Base-by-base conservation (phyloP, 2,888 invertebrate species). In the Phalera bucephala region DNA sequence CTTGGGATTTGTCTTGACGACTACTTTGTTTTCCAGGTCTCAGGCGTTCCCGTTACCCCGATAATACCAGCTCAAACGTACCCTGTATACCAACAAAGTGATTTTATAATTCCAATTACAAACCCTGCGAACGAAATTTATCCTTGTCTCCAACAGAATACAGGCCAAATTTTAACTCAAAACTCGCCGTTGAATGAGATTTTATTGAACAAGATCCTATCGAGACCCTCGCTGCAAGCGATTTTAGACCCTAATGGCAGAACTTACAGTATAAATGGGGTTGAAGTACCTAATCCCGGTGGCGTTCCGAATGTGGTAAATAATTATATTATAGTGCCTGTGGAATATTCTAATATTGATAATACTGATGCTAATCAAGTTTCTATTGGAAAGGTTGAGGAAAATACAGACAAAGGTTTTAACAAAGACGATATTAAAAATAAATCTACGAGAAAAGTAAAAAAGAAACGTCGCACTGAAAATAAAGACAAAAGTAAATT, bases 21-120 rank as follows among this genome's bases (percentile, higher is more conserved):
- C n/a, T n/a, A n/a, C n/a, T n/a, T n/a, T n/a, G 11, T 29, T 31
- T 17, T 77, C 1, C 74, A 82, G 82, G 68, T 69, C 12, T 53
- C 66, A 15, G 51, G 70, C 33, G 72, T 74, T 48, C 72, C 58
- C 21, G 33, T 60, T n/a, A 41, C 50, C n/a, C 19, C 47, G 9
- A 49, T 62, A 23, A 45, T 66, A 27, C 40, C 61, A 5, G 19
- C 54, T 9, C 67, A 60, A 47, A 36, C 53, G 27, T 64, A 53
- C 28, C 54, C 58, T 26, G 39, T 35, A 23, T 54, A 52, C 39
- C 52, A 49, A 40, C 60, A 52, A 31, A n/a, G n/a, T n/a, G 44
- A 46, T 8, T 53, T 41, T 27, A 12, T 33, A 2, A 42, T 46
- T 23, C 57, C 56, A 5, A 12, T 36, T 5, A 23, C 21, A 3